Evolutionary conservation across 2,797 vertebrate species (phyloP), one percentile per base, ranked within the genome.

Genomic region (Kryptopterus vitreolus): DNA sequence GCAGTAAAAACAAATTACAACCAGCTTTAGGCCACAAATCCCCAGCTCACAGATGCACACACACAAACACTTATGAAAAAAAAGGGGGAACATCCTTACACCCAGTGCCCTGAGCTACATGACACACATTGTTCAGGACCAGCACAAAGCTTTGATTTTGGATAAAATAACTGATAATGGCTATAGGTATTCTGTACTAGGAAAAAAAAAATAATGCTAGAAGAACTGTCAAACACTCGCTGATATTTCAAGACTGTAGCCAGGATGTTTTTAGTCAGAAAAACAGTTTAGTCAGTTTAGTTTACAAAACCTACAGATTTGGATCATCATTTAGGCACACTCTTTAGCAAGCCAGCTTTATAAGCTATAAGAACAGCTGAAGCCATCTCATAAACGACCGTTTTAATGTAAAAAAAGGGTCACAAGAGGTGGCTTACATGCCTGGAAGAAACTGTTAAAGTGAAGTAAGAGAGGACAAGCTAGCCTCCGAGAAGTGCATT

Each of bases 331-430:
- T 75, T 4, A 59, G 38, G 59, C 52, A 24, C 43, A 46, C 46
- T 61, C 8, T 20, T 81, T 86, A 38, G 86, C 81, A 76, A 76
- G 81, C 71, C 53, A 72, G 24, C 78, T 91, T 91, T 89, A 92
- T 66, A 84, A 89, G 87, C 87, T 86, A 81, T 79, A 87, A 82
- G 74, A 88, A 87, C 86, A 62, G 85, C 84, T 85, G 86, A 87
- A 82, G 89, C 78, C 87, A 83, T 91, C 87, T 85, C 88, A 72
- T 89, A 89, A 92, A 92, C 0, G 77, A 85, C 84, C 84, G 88
- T 87, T 91, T 90, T 90, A 90, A 91, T 79, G 82, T n/a, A n/a
- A n/a, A 85, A 81, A 86, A 81, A 78, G 86, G 87, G 88, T 90
- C 65, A 76, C 26, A 15, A 85, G 85, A 83, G 88, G 88, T 82